phyloP scores from a whole-genome alignment of 2,113 vertebrate species.

The Anoplopoma fimbria region DNA sequence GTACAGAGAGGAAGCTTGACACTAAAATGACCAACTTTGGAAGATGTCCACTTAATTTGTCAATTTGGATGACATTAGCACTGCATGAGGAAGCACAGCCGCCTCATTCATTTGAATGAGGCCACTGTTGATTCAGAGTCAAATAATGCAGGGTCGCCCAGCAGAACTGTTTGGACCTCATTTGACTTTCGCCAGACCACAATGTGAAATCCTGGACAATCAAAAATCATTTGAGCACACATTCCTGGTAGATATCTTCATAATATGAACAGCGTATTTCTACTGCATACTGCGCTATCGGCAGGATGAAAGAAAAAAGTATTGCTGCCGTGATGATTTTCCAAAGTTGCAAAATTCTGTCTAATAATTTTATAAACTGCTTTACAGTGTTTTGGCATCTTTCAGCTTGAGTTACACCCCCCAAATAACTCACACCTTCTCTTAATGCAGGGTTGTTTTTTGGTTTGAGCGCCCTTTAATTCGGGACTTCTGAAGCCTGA shows the following conservation, averaged over 20 bases:
- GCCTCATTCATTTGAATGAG: not conserved
- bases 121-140: not conserved
- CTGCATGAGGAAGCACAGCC: not conserved
- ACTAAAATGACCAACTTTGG: not conserved
- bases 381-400: not conserved
- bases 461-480: not conserved
- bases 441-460: not conserved
- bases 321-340: not conserved
- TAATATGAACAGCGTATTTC: not conserved
- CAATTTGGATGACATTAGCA: not conserved
- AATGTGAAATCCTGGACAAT: not conserved
- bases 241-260: not conserved
- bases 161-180: not conserved
- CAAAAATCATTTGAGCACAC: not conserved
- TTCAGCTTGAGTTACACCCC: not conserved
- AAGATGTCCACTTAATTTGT: not conserved
- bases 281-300: not conserved
- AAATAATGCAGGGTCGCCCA: not conserved
- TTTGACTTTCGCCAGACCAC: not conserved
- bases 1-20: not conserved
- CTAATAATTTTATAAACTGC: not conserved
- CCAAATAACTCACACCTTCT: not conserved
- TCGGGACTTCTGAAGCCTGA: not conserved
- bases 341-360: not conserved
- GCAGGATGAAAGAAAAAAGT: not conserved